Percentiles rank a stretch among this genome's conserved stretches.
Conservation (phyloP, 1,140 invertebrate genomes). For the Pristionchus pacificus region DNA sequence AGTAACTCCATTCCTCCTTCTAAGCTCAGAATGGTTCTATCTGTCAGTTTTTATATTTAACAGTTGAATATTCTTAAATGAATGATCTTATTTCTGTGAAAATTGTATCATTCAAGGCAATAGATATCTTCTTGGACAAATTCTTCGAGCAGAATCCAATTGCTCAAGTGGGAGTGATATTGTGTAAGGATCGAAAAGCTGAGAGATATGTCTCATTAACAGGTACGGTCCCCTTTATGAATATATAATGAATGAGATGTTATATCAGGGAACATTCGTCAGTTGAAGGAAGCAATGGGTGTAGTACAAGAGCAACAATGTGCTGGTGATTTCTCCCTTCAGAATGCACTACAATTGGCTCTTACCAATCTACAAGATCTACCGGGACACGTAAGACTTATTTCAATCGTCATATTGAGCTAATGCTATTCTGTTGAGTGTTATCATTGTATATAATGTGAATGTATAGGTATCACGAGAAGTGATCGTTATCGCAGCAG, state of each 20-base stretch:
- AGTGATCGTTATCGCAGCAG: constrained; percentile 78
- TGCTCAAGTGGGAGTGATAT: constrained; percentile 86
- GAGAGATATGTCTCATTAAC: constrained; percentile 84
- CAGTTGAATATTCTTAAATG: not conserved
- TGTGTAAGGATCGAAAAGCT: constrained; percentile 84
- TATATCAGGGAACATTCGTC: constrained; percentile 59
- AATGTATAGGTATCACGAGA: constrained; percentile 88
- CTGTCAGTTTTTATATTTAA: not conserved
- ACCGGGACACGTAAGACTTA: not conserved
- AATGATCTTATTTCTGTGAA: constrained; percentile 6
- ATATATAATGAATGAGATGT: constrained; percentile 24
- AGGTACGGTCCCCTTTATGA: constrained; percentile 60
- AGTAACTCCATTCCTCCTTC: constrained; percentile 91
- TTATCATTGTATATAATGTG: constrained; percentile 65
- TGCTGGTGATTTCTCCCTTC: constrained; percentile 84
- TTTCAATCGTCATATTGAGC: constrained; percentile 14
- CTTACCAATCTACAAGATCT: constrained; percentile 70
- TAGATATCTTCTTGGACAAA: constrained; percentile 89
- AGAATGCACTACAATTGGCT: constrained; percentile 86
- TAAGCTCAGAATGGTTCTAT: constrained; percentile 64
- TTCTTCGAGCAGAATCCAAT: constrained; percentile 98
- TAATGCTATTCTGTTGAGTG: not conserved
- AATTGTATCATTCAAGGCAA: constrained; percentile 65
- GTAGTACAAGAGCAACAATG: constrained; percentile 59
- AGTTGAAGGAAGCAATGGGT: constrained; percentile 60